Percentiles rank a stretch among this genome's conserved stretches.
Conservation (phyloP, 2,113 vertebrate species). For the Tursiops truncatus region DNA sequence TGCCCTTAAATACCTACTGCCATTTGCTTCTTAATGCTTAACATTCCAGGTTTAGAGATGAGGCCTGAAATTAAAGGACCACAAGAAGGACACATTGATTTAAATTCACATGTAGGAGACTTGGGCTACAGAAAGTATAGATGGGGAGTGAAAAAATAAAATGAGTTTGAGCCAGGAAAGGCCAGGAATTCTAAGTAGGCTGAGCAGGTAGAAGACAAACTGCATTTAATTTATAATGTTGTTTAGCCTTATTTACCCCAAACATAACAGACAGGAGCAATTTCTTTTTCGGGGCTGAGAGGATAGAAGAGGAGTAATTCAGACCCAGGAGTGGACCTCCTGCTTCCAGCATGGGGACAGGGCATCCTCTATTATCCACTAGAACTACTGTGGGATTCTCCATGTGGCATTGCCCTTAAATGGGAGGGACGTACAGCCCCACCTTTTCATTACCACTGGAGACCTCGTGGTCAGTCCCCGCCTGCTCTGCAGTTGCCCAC, state of each 20-base stretch:
- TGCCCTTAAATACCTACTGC: not conserved
- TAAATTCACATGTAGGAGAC: not conserved
- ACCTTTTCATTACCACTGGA: not conserved
- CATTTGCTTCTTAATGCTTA: not conserved
- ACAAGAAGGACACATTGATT: not conserved
- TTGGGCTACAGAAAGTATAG: not conserved
- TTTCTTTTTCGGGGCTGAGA: not conserved
- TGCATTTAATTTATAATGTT: not conserved
- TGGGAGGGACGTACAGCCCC: not conserved
- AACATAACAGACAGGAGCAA: not conserved
- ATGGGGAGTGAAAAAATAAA: not conserved
- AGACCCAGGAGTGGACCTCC: not conserved
- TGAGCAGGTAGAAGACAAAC: not conserved
- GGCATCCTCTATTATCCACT: not conserved
- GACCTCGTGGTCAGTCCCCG: not conserved
- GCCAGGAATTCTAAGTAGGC: not conserved
- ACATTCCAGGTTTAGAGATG: not conserved
- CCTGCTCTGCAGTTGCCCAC: accelerated
- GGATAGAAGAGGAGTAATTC: not conserved
- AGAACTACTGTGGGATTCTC: not conserved
- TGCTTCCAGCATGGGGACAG: not conserved
- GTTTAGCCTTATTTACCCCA: not conserved
- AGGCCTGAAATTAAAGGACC: not conserved
- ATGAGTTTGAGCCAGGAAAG: not conserved
- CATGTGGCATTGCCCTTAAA: no score